phyloP scores from a whole-genome alignment of 2,113 vertebrate genomes.

The Petroica traversi region DNA sequence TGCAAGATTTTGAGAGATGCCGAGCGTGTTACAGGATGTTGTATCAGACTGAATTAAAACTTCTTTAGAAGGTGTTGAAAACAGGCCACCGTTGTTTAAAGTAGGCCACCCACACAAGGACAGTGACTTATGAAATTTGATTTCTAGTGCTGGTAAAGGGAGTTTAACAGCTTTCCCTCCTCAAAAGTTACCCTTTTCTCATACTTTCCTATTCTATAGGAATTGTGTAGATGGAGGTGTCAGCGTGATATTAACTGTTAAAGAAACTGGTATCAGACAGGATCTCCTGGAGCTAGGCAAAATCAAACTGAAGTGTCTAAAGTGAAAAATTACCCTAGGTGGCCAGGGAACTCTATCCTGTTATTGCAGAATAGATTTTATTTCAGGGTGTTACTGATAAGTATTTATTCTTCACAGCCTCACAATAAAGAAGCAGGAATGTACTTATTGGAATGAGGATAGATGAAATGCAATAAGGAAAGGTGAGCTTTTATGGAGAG shows the following conservation, averaged over 20 bases:
- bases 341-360: neutral
- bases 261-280: neutral
- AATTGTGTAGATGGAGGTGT: neutral
- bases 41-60: neutral
- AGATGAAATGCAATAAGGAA: neutral
- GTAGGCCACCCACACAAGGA: neutral
- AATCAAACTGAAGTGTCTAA: neutral
- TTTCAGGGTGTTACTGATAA: neutral
- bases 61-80: neutral
- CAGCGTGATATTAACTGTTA: neutral
- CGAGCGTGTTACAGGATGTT: neutral
- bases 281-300: neutral
- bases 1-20: neutral
- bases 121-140: neutral
- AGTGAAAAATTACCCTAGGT: neutral
- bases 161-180: neutral
- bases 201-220: neutral
- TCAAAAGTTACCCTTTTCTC: neutral
- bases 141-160: neutral
- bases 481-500: neutral
- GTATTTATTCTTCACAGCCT: constrained; percentile 2
- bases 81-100: neutral
- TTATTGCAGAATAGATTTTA: constrained; percentile 7
- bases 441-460: neutral
- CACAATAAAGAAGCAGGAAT: constrained; percentile 3